Conservation (phyloP, 1,140 invertebrate genomes). For the Varroa destructor region DNA sequence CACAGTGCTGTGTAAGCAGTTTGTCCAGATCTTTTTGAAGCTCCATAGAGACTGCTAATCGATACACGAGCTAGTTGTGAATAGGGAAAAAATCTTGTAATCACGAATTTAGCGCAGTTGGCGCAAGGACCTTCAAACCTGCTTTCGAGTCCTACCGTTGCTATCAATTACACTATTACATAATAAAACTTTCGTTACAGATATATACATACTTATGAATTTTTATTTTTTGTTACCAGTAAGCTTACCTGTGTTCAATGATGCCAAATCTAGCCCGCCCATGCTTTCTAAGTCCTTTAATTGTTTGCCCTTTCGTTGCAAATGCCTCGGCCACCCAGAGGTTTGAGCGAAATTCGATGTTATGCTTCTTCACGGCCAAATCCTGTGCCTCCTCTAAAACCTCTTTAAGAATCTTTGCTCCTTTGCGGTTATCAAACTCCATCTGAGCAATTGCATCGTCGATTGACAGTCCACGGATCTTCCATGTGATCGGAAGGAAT, state of each 20-base stretch:
- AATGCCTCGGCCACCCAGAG: conserved; percentile 90
- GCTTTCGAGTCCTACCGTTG: too few relatives aligned
- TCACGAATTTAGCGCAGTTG: too few relatives aligned
- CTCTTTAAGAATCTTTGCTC: conserved; percentile 61
- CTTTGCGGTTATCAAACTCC: conserved; percentile 67
- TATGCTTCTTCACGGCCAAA: conserved; percentile 68
- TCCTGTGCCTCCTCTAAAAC: conserved; percentile 63
- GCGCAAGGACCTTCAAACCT: too few relatives aligned
- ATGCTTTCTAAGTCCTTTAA: conserved; percentile 72
- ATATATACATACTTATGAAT: too few relatives aligned
- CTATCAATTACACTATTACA: too few relatives aligned
- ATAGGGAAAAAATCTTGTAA: too few relatives aligned
- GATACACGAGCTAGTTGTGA: too few relatives aligned
- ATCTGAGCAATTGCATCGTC: conserved; percentile 86
- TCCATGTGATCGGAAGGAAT: neutral
- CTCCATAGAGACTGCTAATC: too few relatives aligned
- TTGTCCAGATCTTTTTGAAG: too few relatives aligned
- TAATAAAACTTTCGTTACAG: too few relatives aligned
- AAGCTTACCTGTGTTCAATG: conserved; percentile 50
- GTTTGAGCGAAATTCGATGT: conserved; percentile 89
- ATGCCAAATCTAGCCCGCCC: conserved; percentile 53
- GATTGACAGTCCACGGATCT: conserved; percentile 64
- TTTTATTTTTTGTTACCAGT: too few relatives aligned
- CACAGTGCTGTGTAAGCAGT: too few relatives aligned
- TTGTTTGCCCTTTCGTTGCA: conserved; percentile 53